Evolutionary conservation across 2,797 vertebrate species (phyloP).

Genomic region (Macropodus opercularis): DNA sequence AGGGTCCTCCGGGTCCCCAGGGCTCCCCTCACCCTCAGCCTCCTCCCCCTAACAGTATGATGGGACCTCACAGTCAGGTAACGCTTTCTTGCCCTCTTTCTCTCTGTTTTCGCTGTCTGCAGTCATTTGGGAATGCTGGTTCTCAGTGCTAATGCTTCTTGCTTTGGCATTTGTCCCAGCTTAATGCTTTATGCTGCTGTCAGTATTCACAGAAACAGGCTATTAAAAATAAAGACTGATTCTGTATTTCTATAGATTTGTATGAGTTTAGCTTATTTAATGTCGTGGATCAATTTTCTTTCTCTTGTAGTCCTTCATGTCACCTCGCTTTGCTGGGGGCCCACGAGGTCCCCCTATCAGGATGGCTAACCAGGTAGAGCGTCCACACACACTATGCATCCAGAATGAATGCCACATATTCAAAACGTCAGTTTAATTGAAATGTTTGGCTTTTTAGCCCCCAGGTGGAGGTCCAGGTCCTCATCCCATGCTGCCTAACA

Average conservation of each 20-base stretch:
- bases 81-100: constrained; percentile 71
- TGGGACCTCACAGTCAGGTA: constrained; percentile 99
- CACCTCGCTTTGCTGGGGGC: constrained; percentile 95
- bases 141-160: constrained; percentile 65
- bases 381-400: background rate
- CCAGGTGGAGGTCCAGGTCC: constrained; percentile 95
- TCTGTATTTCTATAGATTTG: background rate
- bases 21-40: constrained; percentile 99
- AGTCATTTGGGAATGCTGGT: constrained; percentile 54
- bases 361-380: constrained; percentile 95
- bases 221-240: background rate
- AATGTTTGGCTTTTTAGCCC: constrained; percentile 78
- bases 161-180: constrained; percentile 67
- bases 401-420: background rate
- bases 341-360: constrained; percentile 95
- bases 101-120: constrained; percentile 55
- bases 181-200: constrained; percentile 60
- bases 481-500: constrained; percentile 97
- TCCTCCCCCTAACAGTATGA: constrained; percentile 99
- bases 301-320: constrained; percentile 95
- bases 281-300: constrained; percentile 53
- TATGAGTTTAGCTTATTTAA: background rate
- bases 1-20: constrained; percentile 99
- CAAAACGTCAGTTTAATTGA: constrained; percentile 6
- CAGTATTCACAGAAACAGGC: constrained; percentile 27